Conservation (phyloP, 2,113 vertebrate genomes). For the Promerops cafer region DNA sequence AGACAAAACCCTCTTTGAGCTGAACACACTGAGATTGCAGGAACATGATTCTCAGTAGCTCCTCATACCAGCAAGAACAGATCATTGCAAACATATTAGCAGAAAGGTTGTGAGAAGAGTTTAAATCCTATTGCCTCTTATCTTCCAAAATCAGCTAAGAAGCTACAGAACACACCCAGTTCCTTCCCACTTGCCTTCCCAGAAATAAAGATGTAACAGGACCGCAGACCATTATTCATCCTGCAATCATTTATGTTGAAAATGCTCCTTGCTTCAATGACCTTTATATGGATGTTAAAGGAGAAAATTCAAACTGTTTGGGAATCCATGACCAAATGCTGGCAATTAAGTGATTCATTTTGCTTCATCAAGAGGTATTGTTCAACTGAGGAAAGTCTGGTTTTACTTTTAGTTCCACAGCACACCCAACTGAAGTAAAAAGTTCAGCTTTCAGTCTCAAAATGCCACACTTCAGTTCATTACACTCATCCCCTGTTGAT, state of each 20-base stretch:
- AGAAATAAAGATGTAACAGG: neutral
- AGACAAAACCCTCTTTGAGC: neutral
- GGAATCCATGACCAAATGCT: neutral
- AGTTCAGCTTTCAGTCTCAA: neutral
- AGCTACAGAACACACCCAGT: neutral
- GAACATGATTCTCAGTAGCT: neutral
- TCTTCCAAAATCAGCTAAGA: neutral
- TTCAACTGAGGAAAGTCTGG: neutral
- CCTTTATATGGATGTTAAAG: neutral
- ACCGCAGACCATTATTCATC: neutral
- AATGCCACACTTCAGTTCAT: neutral
- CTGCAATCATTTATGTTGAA: neutral
- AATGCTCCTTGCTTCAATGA: neutral
- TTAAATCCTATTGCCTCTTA: neutral
- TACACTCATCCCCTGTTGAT: neutral
- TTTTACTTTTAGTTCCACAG: neutral
- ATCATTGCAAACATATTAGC: rapidly evolving
- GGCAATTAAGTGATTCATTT: neutral
- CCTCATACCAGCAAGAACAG: neutral
- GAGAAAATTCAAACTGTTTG: neutral
- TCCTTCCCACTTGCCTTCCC: neutral
- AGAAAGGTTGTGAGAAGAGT: neutral
- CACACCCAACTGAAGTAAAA: neutral
- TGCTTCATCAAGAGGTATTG: neutral
- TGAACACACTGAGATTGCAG: neutral